Conservation (phyloP, 2,888 invertebrate genomes). For the Ochropleura plecta region DNA sequence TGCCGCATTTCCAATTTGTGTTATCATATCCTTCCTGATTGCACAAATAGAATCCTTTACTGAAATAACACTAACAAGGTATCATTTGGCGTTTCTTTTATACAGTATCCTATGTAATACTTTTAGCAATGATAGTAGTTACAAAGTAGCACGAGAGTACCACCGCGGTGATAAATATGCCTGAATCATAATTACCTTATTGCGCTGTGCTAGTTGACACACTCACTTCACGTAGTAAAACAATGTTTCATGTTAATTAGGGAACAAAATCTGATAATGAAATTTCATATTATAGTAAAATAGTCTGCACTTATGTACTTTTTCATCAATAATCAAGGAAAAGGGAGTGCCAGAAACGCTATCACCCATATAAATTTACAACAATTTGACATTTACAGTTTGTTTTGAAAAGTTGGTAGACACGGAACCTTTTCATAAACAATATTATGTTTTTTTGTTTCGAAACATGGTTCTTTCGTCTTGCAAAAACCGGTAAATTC, state of each 20-base stretch:
- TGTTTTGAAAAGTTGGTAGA: slow-evolving; percentile 48
- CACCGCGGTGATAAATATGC: slow-evolving; percentile 49
- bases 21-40: slow-evolving; percentile 59
- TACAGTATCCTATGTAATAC: background rate
- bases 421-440: slow-evolving; percentile 19
- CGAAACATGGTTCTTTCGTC: background rate
- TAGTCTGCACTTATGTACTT: slow-evolving; percentile 41
- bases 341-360: slow-evolving; percentile 77
- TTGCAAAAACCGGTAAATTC: background rate
- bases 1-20: slow-evolving; percentile 60
- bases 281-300: slow-evolving; percentile 59
- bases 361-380: slow-evolving; percentile 65
- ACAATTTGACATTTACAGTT: slow-evolving; percentile 61
- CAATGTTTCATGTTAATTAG: slow-evolving; percentile 52
- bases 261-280: slow-evolving; percentile 32
- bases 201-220: slow-evolving; percentile 55
- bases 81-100: slow-evolving; percentile 16
- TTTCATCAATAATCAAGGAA: slow-evolving; percentile 66
- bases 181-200: slow-evolving; percentile 63
- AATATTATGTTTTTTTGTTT: background rate
- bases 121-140: slow-evolving; percentile 10
- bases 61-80: slow-evolving; percentile 12
- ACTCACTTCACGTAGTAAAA: slow-evolving; percentile 39
- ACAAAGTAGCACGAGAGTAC: slow-evolving; percentile 44
- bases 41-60: slow-evolving; percentile 30